A percentile compares a stretch with the other conserved stretches of the same genome.
These are phyloP conservation scores for Melanotaenia pygmaea DNA, from an alignment of 2,797 vertebrate species.

Conservation along the genomic window DNA sequence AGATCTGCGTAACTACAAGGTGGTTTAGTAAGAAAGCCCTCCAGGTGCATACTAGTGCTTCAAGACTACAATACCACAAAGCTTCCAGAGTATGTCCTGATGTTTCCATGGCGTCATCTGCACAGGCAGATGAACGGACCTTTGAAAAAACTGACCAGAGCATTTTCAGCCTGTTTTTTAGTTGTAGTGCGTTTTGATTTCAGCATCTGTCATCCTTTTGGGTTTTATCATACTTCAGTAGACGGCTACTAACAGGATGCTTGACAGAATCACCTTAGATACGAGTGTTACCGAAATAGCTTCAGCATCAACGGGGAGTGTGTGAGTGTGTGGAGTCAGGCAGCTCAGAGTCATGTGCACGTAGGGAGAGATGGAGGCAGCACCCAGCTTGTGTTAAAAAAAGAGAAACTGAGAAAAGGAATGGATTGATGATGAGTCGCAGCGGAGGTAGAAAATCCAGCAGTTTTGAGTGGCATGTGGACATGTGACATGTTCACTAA, in stretches of 20 bases:
- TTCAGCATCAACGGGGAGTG: background rate
- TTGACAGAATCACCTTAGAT: background rate
- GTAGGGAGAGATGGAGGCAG: background rate
- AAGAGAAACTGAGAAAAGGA: background rate
- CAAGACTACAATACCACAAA: slow-evolving; percentile 3
- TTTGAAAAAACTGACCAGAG: slow-evolving; percentile 14
- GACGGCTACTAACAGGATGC: slow-evolving; percentile 16
- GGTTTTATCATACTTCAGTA: slow-evolving; percentile 23
- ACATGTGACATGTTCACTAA: background rate
- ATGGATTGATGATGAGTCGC: background rate
- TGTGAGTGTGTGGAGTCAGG: background rate
- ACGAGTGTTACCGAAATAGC: slow-evolving; percentile 3
- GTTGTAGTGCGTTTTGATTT: slow-evolving; percentile 45
- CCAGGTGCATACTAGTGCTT: slow-evolving; percentile 4
- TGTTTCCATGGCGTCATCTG: slow-evolving; percentile 23
- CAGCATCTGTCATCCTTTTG: slow-evolving; percentile 6
- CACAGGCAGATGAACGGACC: slow-evolving; percentile 23
- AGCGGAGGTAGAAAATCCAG: slow-evolving; percentile 7
- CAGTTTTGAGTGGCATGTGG: background rate
- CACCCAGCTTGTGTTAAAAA: slow-evolving; percentile 3
- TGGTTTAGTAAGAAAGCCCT: slow-evolving; percentile 76
- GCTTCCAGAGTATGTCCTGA: slow-evolving; percentile 32
- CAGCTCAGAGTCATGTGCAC: background rate
- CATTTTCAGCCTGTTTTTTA: slow-evolving; percentile 30
- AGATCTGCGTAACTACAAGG: slow-evolving; percentile 88